Evolutionary conservation across 23 tunicate genomes (phyloP), one percentile per base, ranked within the genome.

Genomic region (Halocynthia roretzi): DNA sequence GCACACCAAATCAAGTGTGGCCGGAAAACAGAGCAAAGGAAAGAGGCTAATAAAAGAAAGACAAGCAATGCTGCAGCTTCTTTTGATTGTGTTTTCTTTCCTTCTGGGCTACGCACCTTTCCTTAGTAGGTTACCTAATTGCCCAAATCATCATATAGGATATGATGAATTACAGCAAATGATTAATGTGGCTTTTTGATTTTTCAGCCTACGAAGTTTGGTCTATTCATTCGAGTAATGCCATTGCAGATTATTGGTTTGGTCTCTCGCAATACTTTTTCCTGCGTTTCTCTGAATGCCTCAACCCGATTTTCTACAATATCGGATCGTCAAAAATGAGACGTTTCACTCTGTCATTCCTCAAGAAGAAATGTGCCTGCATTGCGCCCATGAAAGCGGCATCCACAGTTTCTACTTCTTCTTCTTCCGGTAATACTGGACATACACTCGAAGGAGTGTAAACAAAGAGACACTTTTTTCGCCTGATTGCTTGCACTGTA

Each of bases 281-380:
- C 21, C 40, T 74, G 78, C 19, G 78, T 19, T 74, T 74, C 21
- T 74, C 78, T 8, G 78, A 74, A 18, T 74, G 78, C 56, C 55
- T 74, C 64, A 74, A 74, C 31, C 78, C 78, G 8, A 64, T 74
- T 22, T 74, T 54, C 64, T 74, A 74, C 78, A 74, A 74, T 64
- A 74, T 74, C 78, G 56, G 78, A 19, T 74, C 78, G 10, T 8
- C 78, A 56, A 74, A 74, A 50, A 54, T 74, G 78, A 53, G 78
- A 18, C n/a, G 62, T 19, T 40, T 54, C 56, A 74, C 78, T 6
- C 19, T 50, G 60, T 54, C 12, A 44, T 74, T 50, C 22, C 62
- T 74, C 9, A 74, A 50, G 14, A 74, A 74, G 11, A 10, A 54
- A 54, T 74, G 56, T 62, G 56, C 55, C 20, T 74, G 62, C 68